These are phyloP conservation scores for Phrynosoma blainvillii DNA, from an alignment of 2,113 vertebrate genomes.

Conservation along the genomic window DNA sequence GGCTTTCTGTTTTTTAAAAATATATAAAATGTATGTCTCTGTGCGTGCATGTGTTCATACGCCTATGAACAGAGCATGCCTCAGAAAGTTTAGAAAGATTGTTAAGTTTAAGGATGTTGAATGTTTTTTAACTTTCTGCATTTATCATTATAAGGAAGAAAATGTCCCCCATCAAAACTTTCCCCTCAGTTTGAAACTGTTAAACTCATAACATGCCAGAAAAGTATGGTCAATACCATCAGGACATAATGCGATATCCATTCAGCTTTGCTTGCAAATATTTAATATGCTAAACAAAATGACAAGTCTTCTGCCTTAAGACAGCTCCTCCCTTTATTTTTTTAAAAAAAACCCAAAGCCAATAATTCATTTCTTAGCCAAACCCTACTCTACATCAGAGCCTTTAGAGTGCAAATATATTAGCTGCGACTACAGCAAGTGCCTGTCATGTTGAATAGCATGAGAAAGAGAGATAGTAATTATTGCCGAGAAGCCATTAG, in stretches of 20 bases:
- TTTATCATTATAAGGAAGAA: conserved; percentile 49
- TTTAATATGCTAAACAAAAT: conserved; percentile 64
- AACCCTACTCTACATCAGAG: conserved; percentile 73
- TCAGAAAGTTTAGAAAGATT: conserved; percentile 22
- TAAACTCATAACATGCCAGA: conserved; percentile 45
- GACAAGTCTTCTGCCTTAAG: conserved; percentile 50
- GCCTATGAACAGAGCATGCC: background rate
- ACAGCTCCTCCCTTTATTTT: conserved; percentile 46
- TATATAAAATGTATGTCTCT: too few species aligned
- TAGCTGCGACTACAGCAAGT: conserved; percentile 83
- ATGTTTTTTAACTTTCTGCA: conserved; percentile 7
- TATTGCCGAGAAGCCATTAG: conserved; percentile 97
- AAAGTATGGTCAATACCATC: conserved; percentile 32
- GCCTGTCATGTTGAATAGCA: conserved; percentile 90
- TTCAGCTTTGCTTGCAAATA: conserved; percentile 50
- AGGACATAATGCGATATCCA: conserved; percentile 46
- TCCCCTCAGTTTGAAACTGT: conserved; percentile 33
- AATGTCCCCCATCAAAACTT: conserved; percentile 28
- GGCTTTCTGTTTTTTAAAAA: background rate
- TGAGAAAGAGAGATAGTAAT: conserved; percentile 93
- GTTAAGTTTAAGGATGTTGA: background rate
- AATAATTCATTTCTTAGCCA: conserved; percentile 75
- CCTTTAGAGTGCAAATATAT: conserved; percentile 82
- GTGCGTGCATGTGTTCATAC: too few species aligned
- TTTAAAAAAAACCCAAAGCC: conserved; percentile 57